Percentiles rank a stretch among this genome's conserved stretches.
Evolutionary conservation across 2,113 vertebrate genomes (phyloP).

Genomic region (Equus quagga): DNA sequence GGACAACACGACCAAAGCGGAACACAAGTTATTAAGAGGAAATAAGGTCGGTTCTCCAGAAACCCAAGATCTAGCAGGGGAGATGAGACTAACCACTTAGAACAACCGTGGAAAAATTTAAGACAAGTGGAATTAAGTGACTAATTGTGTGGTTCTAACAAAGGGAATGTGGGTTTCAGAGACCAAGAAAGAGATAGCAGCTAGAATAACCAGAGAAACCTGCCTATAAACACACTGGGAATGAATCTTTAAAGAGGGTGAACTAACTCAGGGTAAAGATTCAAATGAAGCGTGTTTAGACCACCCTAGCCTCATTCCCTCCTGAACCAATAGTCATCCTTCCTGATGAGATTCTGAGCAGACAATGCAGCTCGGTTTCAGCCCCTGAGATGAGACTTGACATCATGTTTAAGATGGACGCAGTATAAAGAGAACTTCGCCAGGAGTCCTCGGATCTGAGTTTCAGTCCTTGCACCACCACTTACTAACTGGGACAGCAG

Average conservation of each 20-base stretch:
- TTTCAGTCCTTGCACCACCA: not conserved
- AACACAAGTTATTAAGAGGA: not conserved
- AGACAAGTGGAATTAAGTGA: not conserved
- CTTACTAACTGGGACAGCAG: not conserved
- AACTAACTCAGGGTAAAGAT: not conserved
- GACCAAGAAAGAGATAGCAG: not conserved
- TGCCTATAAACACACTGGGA: not conserved
- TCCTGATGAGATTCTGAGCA: not conserved
- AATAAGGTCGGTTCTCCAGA: not conserved
- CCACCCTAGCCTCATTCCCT: not conserved
- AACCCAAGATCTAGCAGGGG: not conserved
- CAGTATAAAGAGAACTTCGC: not conserved
- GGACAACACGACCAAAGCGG: not conserved
- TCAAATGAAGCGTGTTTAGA: not conserved
- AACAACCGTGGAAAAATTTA: not conserved
- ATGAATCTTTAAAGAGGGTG: not conserved
- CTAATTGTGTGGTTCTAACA: not conserved
- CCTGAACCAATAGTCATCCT: not conserved
- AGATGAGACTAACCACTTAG: not conserved
- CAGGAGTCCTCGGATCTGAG: not conserved
- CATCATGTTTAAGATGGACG: not conserved
- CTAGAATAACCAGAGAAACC: not conserved
- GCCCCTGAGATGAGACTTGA: not conserved
- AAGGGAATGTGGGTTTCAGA: not conserved
- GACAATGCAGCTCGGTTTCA: not conserved